Evolutionary conservation across 23 tunicate species (phyloP).

Genomic region (Trididemnum clinides): DNA sequence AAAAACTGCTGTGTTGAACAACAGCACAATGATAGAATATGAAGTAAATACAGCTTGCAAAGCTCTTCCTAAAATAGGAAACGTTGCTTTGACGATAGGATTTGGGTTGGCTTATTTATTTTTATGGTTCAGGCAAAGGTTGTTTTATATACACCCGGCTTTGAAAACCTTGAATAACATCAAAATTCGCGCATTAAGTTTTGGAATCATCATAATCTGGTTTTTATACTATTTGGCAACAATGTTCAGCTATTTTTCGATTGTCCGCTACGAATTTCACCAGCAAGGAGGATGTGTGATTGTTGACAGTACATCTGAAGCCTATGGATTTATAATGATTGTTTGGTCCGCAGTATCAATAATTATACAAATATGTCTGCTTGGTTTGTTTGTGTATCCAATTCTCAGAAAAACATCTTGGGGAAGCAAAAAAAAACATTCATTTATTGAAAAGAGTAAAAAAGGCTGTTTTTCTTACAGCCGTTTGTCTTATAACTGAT

Average conservation of each 20-base stretch:
- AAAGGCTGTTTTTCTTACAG: slow-evolving; percentile 45
- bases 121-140: slow-evolving; percentile 71
- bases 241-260: not conserved
- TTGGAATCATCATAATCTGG: slow-evolving; percentile 36
- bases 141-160: slow-evolving; percentile 60
- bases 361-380: slow-evolving; percentile 58
- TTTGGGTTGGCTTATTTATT: slow-evolving; percentile 51
- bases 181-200: slow-evolving; percentile 21
- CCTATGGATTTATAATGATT: not conserved
- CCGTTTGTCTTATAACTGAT: slow-evolving; percentile 45
- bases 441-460: slow-evolving; percentile 36
- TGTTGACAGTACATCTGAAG: not conserved
- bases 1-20: not conserved
- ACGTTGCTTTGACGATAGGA: slow-evolving; percentile 8
- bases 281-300: slow-evolving; percentile 41
- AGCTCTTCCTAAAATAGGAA: slow-evolving; percentile 10
- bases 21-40: not conserved
- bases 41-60: not conserved
- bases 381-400: slow-evolving; percentile 58
- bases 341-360: slow-evolving; percentile 42
- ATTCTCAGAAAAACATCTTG: slow-evolving; percentile 34
- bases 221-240: slow-evolving; percentile 19
- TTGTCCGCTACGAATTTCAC: slow-evolving; percentile 31
- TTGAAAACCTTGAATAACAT: slow-evolving; percentile 42
- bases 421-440: too few species aligned